A percentile compares a stretch with the other conserved stretches of the same genome.
phyloP scores from a whole-genome alignment of 1,140 invertebrate genomes.

The Megalopta genalis region DNA sequence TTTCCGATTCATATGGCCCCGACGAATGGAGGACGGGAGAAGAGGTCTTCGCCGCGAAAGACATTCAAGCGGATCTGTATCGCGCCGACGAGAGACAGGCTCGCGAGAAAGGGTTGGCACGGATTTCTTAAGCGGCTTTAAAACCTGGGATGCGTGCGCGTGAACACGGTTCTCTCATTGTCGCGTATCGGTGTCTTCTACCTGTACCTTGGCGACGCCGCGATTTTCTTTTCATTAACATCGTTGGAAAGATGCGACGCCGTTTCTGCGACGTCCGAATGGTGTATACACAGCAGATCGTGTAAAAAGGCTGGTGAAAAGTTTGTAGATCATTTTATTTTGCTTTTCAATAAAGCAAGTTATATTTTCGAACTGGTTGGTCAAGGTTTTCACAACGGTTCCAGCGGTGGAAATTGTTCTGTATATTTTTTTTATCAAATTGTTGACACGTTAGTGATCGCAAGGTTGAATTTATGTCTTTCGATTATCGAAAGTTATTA shows the following conservation, averaged over 20 bases:
- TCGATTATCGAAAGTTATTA: too few relatives aligned
- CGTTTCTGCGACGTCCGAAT: conserved; percentile 1
- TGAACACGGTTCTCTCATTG: conserved; percentile 32
- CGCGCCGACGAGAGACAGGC: background rate
- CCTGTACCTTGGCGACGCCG: too few relatives aligned
- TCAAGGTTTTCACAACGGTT: too few relatives aligned
- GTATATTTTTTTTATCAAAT: too few relatives aligned
- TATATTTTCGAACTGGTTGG: too few relatives aligned
- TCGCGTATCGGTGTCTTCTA: background rate
- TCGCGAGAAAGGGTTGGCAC: background rate
- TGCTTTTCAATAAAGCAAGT: too few relatives aligned
- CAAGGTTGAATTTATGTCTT: too few relatives aligned
- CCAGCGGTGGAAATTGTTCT: too few relatives aligned
- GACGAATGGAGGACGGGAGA: background rate
- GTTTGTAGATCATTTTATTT: too few relatives aligned
- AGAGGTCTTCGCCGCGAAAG: background rate
- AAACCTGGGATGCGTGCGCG: background rate
- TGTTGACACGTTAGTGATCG: too few relatives aligned
- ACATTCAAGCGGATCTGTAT: conserved; percentile 11
- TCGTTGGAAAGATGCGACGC: background rate
- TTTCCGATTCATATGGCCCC: too few relatives aligned
- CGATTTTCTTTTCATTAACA: conserved; percentile 42
- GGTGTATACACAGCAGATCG: too few relatives aligned
- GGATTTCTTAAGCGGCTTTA: conserved; percentile 41
- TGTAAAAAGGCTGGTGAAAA: conserved; percentile 14